Evolutionary conservation across 2,113 vertebrate species (phyloP).

Genomic region (Gambusia holbrooki): DNA sequence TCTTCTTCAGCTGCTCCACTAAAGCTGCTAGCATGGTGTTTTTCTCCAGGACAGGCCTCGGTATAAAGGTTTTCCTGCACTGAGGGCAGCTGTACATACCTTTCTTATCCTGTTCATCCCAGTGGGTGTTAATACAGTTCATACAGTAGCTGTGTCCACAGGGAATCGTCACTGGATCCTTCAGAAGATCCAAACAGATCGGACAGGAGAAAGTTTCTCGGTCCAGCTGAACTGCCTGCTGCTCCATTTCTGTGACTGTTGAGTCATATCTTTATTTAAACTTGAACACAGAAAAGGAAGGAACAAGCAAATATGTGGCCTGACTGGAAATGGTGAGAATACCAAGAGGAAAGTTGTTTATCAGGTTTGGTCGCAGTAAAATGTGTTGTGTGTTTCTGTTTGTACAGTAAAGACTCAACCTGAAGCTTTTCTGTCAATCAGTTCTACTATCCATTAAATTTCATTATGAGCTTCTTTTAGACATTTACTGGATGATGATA

Average conservation of each 20-base stretch:
- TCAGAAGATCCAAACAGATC: slow-evolving; percentile 1
- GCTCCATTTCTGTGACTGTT: neutral
- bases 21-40: neutral
- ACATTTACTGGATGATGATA: no score
- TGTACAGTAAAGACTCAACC: neutral
- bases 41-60: neutral
- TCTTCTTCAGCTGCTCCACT: slow-evolving; percentile 4
- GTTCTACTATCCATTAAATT: neutral
- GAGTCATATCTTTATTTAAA: neutral
- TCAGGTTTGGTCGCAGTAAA: neutral
- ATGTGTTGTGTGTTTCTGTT: neutral
- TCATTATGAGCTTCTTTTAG: no score
- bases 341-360: neutral
- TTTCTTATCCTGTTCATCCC: neutral
- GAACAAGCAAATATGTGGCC: neutral
- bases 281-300: neutral
- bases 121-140: slow-evolving; percentile 14
- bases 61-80: neutral
- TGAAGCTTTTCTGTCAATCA: neutral
- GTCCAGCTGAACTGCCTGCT: slow-evolving; percentile 1
- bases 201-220: neutral
- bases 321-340: neutral
- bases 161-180: slow-evolving; percentile 19
- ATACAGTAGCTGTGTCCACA: slow-evolving; percentile 38
- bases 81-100: slow-evolving; percentile 4